A percentile compares a stretch with the other conserved stretches of the same genome.
phyloP scores from a whole-genome alignment of 2,113 vertebrate genomes.

The Myiozetetes cayanensis region DNA sequence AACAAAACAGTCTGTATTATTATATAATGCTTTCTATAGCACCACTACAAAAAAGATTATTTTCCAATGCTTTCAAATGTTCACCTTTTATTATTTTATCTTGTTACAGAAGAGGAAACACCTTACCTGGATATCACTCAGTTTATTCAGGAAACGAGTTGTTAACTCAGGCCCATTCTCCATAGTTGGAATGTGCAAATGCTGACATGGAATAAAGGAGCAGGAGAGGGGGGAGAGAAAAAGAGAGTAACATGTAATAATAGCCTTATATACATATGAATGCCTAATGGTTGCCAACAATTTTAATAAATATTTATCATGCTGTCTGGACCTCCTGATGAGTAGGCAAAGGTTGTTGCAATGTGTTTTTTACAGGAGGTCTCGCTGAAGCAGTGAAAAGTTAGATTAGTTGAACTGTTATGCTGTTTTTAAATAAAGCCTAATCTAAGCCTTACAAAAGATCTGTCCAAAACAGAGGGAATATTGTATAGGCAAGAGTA shows the following conservation, averaged over 20 bases:
- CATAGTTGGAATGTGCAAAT: slow-evolving; percentile 79
- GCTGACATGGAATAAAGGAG: slow-evolving; percentile 55
- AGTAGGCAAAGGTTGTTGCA: background rate
- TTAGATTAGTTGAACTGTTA: background rate
- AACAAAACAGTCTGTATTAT: background rate
- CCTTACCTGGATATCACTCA: slow-evolving; percentile 83
- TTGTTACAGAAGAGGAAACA: background rate
- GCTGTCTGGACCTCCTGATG: background rate
- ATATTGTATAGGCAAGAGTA: background rate
- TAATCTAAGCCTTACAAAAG: background rate
- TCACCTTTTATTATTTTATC: background rate
- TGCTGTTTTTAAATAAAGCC: background rate
- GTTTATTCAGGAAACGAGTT: slow-evolving; percentile 74
- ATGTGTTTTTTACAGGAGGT: background rate
- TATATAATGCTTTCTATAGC: background rate
- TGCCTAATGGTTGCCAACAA: background rate
- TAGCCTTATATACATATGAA: background rate
- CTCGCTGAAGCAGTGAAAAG: background rate
- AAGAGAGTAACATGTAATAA: background rate
- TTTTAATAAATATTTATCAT: background rate
- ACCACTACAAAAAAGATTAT: background rate
- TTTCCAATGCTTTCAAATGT: background rate
- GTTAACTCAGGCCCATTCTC: slow-evolving; percentile 78
- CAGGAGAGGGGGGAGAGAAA: background rate
- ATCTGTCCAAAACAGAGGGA: background rate